Conservation (phyloP, 2,888 invertebrate species). For the Tinea trinotella region DNA sequence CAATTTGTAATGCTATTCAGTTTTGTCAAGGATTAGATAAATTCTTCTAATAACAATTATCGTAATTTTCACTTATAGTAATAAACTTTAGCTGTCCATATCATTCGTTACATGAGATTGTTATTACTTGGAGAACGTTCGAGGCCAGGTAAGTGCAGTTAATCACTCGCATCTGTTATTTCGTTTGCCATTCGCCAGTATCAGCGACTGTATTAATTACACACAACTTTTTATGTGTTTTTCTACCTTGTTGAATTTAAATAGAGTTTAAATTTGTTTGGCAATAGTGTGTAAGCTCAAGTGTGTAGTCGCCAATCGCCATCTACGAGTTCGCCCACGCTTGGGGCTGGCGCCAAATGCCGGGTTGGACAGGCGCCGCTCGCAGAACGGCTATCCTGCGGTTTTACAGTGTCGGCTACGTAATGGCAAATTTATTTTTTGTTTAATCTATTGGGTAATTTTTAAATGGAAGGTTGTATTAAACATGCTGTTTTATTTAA, state of each 20-base stretch:
- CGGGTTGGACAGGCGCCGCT: conserved; percentile 12
- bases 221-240: background rate
- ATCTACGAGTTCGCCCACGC: conserved; percentile 17
- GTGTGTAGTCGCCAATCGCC: background rate
- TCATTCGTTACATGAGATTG: conserved; percentile 17
- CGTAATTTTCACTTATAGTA: conserved; percentile 2
- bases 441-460: background rate
- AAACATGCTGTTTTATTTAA: no score
- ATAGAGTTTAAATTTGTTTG: background rate
- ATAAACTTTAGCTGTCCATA: conserved; percentile 12
- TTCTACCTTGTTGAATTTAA: background rate
- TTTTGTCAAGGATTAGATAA: background rate
- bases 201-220: conserved; percentile 5
- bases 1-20: background rate
- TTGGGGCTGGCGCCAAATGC: conserved; percentile 16
- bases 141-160: conserved; percentile 19
- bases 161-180: conserved; percentile 17
- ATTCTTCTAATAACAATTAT: conserved; percentile 13
- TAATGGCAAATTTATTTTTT: conserved; percentile 17
- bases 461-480: background rate
- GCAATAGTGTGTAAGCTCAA: background rate
- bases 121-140: conserved; percentile 14
- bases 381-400: conserved; percentile 14
- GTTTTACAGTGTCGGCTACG: conserved; percentile 14
- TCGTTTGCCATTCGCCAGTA: conserved; percentile 13